A percentile compares a stretch with the other conserved stretches of the same genome.
Evolutionary conservation across 1,140 invertebrate genomes (phyloP).

Genomic region (Diorhabda sublineata): DNA sequence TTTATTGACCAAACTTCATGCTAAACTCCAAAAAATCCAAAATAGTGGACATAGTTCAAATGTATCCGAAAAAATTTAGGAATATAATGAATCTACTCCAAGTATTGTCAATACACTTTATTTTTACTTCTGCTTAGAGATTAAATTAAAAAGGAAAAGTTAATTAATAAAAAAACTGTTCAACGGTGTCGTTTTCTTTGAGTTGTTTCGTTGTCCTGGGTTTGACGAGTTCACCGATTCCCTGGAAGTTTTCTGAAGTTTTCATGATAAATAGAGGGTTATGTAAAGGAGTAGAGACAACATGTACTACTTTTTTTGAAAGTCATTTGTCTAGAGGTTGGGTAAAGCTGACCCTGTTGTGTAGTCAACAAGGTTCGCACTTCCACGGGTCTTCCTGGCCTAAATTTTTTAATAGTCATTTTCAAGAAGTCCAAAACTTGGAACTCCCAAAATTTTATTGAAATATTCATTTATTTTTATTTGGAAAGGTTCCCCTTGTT

Average conservation of each 20-base stretch:
- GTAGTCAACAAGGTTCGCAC: no score
- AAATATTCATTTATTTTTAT: no score
- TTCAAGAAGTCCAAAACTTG: no score
- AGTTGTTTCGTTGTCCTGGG: slow-evolving; percentile 6
- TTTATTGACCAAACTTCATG: slow-evolving; percentile 8
- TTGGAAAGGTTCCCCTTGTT: no score
- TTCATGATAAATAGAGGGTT: no score
- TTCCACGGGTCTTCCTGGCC: no score
- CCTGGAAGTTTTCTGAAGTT: not conserved
- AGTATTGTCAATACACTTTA: slow-evolving; percentile 9
- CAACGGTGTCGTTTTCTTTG: slow-evolving; percentile 6
- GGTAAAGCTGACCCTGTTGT: no score
- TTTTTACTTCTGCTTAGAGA: slow-evolving; percentile 10
- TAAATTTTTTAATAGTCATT: no score
- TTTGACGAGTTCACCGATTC: slow-evolving; percentile 2
- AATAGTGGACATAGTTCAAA: slow-evolving; percentile 13
- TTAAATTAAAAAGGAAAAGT: slow-evolving; percentile 3
- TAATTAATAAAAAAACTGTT: slow-evolving; percentile 7
- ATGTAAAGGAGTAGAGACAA: no score
- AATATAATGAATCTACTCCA: slow-evolving; percentile 5
- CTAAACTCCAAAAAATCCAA: not conserved
- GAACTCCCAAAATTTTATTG: no score
- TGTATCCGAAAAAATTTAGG: slow-evolving; percentile 10
- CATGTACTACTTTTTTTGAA: no score
- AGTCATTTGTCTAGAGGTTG: no score